Base-by-base conservation (phyloP, 2,797 vertebrate genomes). In the Epinephelus malabaricus region DNA sequence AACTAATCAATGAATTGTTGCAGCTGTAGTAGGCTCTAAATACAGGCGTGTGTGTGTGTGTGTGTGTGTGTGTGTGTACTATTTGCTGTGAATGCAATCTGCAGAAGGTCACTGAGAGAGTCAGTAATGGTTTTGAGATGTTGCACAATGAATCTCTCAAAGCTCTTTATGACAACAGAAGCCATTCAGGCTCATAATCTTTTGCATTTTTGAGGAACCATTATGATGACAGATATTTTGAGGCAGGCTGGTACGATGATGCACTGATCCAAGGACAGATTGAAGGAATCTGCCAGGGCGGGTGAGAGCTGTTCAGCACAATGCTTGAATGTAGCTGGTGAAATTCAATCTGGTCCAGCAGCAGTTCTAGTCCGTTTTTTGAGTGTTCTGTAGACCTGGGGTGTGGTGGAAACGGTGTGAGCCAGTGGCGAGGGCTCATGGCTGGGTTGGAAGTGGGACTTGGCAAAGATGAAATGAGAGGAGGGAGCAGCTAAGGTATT, bases 211-310 rank as follows among this genome's bases (percentile, higher is more conserved):
- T 49, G 17, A 23, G 25, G 9, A 19, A 19, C 38, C 13, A 13
- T 3, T 18, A 18, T 46, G 49, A 55, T 40, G 50, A 56, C 50
- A 63, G 43, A 63, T 69, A 27, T 25, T 68, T 46, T 23, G 43
- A 46, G 25, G 58, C 66, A 47, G 27, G 40, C 27, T n/a, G 43
- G 5, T 9, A 61, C 5, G 2, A 49, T 61, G 38, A 51, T 53
- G 38, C 23, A 23, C 51, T 56, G 40, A 55, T 49, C 5, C 27
- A 49, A 27, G 17, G 18, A 47, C n/a, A 49, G 17, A 76, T 12
- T 0, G 50, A 40, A 69, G 65, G 46, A 27, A 69, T 56, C 43
- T 63, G n/a, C 43, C 59, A 38, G 27, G 58, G 63, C 59, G 69
- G 43, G 43, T 49, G 43, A 69, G 18, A 62, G 25, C 49, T 15